Evolutionary conservation across 2,113 vertebrate genomes (phyloP).

Genomic region (Sturnus vulgaris): DNA sequence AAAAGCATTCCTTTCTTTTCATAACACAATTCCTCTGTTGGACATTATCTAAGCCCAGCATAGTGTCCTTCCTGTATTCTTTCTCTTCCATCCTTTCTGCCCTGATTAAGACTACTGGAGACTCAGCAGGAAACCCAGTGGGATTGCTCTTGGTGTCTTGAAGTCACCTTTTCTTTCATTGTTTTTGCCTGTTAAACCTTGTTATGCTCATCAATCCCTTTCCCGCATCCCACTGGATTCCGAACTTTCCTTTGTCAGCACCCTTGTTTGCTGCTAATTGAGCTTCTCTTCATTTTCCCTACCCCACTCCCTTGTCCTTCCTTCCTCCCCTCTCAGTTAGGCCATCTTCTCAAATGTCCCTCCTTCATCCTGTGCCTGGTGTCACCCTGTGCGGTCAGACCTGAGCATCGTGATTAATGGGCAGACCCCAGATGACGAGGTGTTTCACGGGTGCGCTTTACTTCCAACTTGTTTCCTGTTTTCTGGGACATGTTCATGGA

Average conservation of each 20-base stretch:
- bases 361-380: neutral
- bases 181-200: neutral
- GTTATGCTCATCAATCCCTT: neutral
- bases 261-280: neutral
- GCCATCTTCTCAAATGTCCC: neutral
- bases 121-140: neutral
- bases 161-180: neutral
- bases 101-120: slow-evolving; percentile 8
- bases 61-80: neutral
- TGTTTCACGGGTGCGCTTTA: neutral
- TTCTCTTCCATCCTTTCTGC: neutral
- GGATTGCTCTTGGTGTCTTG: neutral
- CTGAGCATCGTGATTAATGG: too few species aligned
- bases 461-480: neutral
- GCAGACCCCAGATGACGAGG: neutral
- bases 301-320: neutral
- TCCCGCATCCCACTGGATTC: neutral
- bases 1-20: neutral
- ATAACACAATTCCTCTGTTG: neutral
- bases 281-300: neutral
- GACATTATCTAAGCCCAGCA: neutral
- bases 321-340: neutral
- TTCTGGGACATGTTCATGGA: neutral
- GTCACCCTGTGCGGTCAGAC: neutral
- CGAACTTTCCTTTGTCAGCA: neutral